Evolutionary conservation across 2,113 vertebrate species (phyloP), one percentile per base, ranked within the genome.

Genomic region (Suncus etruscus): DNA sequence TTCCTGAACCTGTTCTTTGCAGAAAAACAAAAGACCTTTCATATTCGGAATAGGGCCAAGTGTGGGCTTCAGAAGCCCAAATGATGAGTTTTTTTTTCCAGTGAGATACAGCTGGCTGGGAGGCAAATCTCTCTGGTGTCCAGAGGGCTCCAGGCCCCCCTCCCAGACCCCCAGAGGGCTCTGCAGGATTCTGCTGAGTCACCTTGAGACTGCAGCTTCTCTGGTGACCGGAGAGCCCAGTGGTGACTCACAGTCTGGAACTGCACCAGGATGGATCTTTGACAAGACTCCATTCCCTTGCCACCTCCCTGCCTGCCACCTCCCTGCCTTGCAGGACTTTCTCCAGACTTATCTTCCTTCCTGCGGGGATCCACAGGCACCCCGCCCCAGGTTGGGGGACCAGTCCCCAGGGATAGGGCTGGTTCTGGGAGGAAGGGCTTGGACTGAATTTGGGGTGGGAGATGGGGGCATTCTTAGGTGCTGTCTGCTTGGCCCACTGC

Each of bases 121-220:
- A 68, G 24, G 12, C 39, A n/a, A 29, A 32, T 65, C 70, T 66
- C 45, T 50, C 18, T 47, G 45, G 63, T 68, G 25, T 74, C 39
- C 63, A 45, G 39, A 3, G 20, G 68, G 80, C 25, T 75, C 68
- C 69, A 25, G 50, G 68, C 47, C 8, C 29, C 29, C 39, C 39
- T 5, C 39, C 39, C 39, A 39, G 39, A 39, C 39, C 39, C 39
- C 24, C 47, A 45, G 39, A 32, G 8, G 16, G 45, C 70, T 77
- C 89, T 31, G 27, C 7, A 10, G 45, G 48, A 65, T 83, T 86
- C 58, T 79, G 47, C 39, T 32, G 73, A 83, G 68, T 94, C 79
- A 90, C 58, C 39, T 45, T 91, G 78, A 91, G 50, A 8, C 58
- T 79, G 72, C 63, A 91, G 72, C 15, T 82, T 61, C 48, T 83